Percentiles rank a stretch among this genome's conserved stretches.
phyloP scores from a whole-genome alignment of 2,888 invertebrate species.

The Nomada ferruginata region DNA sequence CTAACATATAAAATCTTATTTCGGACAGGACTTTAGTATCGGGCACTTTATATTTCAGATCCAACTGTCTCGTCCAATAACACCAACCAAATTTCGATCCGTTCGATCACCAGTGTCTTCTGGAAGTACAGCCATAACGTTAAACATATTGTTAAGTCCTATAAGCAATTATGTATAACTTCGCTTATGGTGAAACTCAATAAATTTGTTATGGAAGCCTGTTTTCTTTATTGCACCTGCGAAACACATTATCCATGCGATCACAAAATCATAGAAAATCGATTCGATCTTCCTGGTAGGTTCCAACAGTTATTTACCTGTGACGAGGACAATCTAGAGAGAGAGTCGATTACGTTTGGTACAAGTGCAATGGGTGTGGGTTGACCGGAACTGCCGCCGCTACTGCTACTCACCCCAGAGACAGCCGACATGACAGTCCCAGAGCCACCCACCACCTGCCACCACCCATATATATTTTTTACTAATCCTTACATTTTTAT shows the following conservation, averaged over 20 bases:
- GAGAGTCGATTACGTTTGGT: conserved; percentile 85
- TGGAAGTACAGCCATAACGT: conserved; percentile 27
- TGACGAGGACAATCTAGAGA: conserved; percentile 81
- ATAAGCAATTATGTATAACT: conserved; percentile 58
- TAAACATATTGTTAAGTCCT: conserved; percentile 53
- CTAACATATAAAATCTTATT: no score
- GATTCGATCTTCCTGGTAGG: conserved; percentile 59
- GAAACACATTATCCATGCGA: conserved; percentile 68
- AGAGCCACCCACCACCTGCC: conserved; percentile 85
- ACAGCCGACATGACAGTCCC: conserved; percentile 83
- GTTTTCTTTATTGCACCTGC: conserved; percentile 53
- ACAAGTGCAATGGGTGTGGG: conserved; percentile 85
- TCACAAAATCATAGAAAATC: conserved; percentile 57
- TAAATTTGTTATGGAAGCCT: conserved; percentile 61
- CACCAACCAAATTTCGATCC: no score
- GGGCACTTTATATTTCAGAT: no score
- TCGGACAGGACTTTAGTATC: no score
- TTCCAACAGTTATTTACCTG: conserved; percentile 80
- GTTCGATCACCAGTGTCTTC: no score
- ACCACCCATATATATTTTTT: conserved; percentile 80
- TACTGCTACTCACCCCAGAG: conserved; percentile 84
- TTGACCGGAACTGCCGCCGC: conserved; percentile 83
- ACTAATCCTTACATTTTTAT: conserved; percentile 76
- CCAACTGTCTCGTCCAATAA: no score
- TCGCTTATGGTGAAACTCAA: conserved; percentile 38